These are phyloP conservation scores for Temnothorax longispinosus DNA, from an alignment of 1,140 invertebrate genomes.

Conservation along the genomic window DNA sequence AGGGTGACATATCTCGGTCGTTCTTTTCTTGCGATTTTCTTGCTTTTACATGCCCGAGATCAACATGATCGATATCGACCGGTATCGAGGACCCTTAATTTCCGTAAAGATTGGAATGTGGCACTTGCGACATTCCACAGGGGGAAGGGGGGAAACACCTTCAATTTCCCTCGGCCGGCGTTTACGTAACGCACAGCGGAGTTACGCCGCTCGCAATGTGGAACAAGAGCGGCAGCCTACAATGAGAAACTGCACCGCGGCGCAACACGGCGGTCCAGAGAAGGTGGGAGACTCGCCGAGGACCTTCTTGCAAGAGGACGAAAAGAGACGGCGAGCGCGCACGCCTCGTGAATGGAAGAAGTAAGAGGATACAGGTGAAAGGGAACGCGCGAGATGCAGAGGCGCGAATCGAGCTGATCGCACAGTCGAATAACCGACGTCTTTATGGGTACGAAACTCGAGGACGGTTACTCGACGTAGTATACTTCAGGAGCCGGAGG, in stretches of 20 bases:
- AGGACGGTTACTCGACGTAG: background rate
- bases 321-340: background rate
- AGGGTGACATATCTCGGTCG: background rate
- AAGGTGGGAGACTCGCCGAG: background rate
- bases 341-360: background rate
- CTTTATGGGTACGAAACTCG: slow-evolving; percentile 33
- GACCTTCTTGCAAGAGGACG: slow-evolving; percentile 13
- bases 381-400: slow-evolving; percentile 54
- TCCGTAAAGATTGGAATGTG: slow-evolving; percentile 33
- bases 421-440: slow-evolving; percentile 48
- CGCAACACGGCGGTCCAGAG: background rate
- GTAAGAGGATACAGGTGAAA: slow-evolving; percentile 62
- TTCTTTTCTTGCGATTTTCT: background rate
- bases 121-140: slow-evolving; percentile 17
- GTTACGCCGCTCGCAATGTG: slow-evolving; percentile 3
- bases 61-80: background rate
- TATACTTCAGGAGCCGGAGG: background rate
- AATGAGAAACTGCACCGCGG: slow-evolving; percentile 57
- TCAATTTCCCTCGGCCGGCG: slow-evolving; percentile 20
- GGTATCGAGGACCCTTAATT: slow-evolving; percentile 17
- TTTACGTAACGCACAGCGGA: slow-evolving; percentile 54
- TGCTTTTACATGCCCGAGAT: background rate
- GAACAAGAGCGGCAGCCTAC: slow-evolving; percentile 53
- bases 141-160: background rate
- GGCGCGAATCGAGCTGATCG: slow-evolving; percentile 52